phyloP scores from a whole-genome alignment of 2,888 invertebrate genomes.

The Xestobium rufovillosum region DNA sequence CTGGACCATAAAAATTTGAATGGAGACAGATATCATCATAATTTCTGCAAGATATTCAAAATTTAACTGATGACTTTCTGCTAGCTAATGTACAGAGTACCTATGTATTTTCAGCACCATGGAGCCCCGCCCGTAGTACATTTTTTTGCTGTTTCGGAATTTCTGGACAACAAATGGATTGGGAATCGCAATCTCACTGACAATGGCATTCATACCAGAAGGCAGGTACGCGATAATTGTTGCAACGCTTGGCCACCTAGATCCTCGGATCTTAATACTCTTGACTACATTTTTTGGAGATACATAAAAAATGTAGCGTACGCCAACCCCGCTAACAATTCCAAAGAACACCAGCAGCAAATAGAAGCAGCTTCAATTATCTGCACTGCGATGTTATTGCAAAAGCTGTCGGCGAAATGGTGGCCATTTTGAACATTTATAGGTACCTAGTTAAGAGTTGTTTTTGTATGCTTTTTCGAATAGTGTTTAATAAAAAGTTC shows the following conservation, averaged over 20 bases:
- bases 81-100: constrained; percentile 2
- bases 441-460: too few species aligned
- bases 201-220: too few species aligned
- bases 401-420: background rate
- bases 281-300: background rate
- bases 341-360: background rate
- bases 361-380: background rate
- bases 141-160: background rate
- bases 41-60: background rate
- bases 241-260: too few species aligned
- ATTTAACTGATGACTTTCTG: background rate
- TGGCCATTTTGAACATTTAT: too few species aligned
- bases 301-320: constrained; percentile 2
- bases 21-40: background rate
- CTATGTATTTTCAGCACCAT: background rate
- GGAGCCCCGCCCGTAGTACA: background rate
- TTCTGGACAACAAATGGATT: background rate
- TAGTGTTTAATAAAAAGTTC: too few species aligned
- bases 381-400: background rate
- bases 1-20: background rate
- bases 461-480: too few species aligned
- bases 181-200: background rate
- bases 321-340: background rate
- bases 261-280: constrained; percentile 1
- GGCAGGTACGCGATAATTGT: too few species aligned